These are phyloP conservation scores for Epirrhoe alternata DNA, from an alignment of 2,888 invertebrate species.

Conservation along the genomic window DNA sequence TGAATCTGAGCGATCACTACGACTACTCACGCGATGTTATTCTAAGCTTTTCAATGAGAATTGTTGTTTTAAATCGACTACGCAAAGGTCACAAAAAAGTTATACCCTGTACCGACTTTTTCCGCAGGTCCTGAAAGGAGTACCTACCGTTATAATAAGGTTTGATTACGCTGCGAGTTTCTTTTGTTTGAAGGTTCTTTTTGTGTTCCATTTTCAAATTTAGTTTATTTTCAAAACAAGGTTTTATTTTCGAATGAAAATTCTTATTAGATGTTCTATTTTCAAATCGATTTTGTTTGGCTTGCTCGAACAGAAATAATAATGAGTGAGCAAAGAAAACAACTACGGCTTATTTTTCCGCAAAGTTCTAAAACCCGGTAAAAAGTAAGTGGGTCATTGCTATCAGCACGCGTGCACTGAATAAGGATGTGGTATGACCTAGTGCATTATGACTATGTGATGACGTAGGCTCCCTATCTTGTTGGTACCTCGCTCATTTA, in stretches of 20 bases:
- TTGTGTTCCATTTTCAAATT: too few relatives aligned
- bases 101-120: too few relatives aligned
- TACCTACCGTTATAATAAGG: too few relatives aligned
- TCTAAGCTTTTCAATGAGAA: background rate
- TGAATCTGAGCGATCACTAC: slow-evolving; percentile 31
- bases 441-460: slow-evolving; percentile 8
- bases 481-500: background rate
- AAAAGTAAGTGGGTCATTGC: slow-evolving; percentile 48
- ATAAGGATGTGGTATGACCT: slow-evolving; percentile 40
- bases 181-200: too few relatives aligned
- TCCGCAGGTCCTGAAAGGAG: too few relatives aligned
- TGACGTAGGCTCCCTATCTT: slow-evolving; percentile 32
- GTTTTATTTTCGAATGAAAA: too few relatives aligned
- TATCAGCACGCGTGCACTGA: slow-evolving; percentile 39
- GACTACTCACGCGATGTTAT: slow-evolving; percentile 38
- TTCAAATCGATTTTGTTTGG: too few relatives aligned
- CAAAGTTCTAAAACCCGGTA: slow-evolving; percentile 7
- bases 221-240: too few relatives aligned
- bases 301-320: too few relatives aligned
- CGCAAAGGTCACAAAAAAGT: too few relatives aligned
- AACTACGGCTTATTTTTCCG: background rate
- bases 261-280: too few relatives aligned
- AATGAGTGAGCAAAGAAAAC: background rate
- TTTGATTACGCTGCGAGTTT: too few relatives aligned
- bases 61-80: background rate